Evolutionary conservation across 2,888 invertebrate genomes (phyloP), one percentile per base, ranked within the genome.

Genomic region (Euzophera pinguis): DNA sequence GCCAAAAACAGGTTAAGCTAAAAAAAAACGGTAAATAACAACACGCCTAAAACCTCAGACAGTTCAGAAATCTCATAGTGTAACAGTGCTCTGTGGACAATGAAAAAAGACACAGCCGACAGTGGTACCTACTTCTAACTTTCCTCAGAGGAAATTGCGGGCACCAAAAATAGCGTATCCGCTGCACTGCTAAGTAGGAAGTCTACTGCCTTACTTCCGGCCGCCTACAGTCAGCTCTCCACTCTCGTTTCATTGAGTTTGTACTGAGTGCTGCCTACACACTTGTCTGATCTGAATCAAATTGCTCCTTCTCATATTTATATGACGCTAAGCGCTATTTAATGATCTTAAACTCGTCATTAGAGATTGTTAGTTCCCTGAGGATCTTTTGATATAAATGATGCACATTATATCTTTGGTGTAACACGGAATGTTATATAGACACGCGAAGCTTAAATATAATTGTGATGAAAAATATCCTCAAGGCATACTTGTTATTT

Each of bases 151-250:
- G 89, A 90, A 88, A 79, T 82, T 71, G 58, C 82, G 73, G 84
- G 84, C 86, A 84, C 90, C 89, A 83, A 88, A 90, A 90, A 90
- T 89, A 90, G 90, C 79, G 78, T 81, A 85, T 90, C 90, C 90
- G 89, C 66, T 75, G 75, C 73, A 72, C 72, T 73, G 80, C 78
- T 89, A 90, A 89, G 89, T 87, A 89, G 89, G 89, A 90, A 89
- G 87, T 82, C 79, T 74, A 75, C 75, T 78, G 73, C 66, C 78
- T 71, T 77, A 75, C 84, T 89, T 88, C 88, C 89, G 87, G 78
- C 86, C 89, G 87, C 89, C 88, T 81, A 88, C 89, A 75, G 73
- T 66, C 76, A 84, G 27, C 38, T 80, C 85, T 80, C 81, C 84
- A 70, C 84, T 75, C 81, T 85, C 83, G 85, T 86, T 86, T 84